Evolutionary conservation across 2,113 vertebrate genomes (phyloP), one percentile per base, ranked within the genome.

Genomic region (Gobiocypris rarus): DNA sequence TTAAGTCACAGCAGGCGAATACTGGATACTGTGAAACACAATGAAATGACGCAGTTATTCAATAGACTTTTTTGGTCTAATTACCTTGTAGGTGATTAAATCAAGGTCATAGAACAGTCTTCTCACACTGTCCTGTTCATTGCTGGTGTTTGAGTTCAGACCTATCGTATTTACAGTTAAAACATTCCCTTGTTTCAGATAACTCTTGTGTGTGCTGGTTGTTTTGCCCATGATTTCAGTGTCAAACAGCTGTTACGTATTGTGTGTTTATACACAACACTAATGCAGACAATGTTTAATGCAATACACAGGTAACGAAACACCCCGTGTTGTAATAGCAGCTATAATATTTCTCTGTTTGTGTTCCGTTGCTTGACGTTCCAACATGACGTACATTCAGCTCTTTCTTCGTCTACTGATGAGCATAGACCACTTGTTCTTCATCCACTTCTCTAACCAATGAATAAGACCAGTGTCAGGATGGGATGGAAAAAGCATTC

Each of bases 131-230:
- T 8, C 24, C 24, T 75, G 45, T 75, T 75, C 24, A 48, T 15
- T 65, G 26, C 59, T 48, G 0, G 41, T 63, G 38, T 59, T 43
- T 48, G 24, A 48, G 77, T 79, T 45, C 15, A 87, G 88, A 90
- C 65, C 83, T 83, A 77, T 85, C 73, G 65, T 83, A 88, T 87
- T 86, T 74, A 82, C 84, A 84, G 80, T 81, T 89, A 83, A 91
- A 90, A 85, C 67, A 71, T 81, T 82, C 74, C 79, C 78, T 88
- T 38, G 82, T 89, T 50, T 79, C 76, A 63, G 28, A 77, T 76
- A 77, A 58, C 52, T 41, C 75, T 56, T 75, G 48, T 56, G 22
- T 45, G n/a, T 63, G 11, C 38, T 26, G 56, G 54, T 61, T 78
- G 58, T 80, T 80, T 80, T 80, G 41, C 24, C 41, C 59, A 11